phyloP scores from a whole-genome alignment of 2,797 vertebrate genomes.

The Sebastes taczanowskii region DNA sequence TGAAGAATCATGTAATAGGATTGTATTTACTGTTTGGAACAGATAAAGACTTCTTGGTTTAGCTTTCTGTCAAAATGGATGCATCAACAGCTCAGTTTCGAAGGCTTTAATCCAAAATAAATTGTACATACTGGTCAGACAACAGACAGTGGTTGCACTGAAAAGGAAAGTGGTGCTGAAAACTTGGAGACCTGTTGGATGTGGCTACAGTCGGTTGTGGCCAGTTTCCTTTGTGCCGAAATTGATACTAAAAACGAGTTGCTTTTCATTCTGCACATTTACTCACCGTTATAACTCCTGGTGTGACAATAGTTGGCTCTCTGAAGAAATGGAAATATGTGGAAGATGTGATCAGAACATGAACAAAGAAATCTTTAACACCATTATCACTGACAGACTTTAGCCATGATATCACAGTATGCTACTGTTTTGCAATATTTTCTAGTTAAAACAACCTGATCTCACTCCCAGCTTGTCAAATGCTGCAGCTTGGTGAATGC shows the following conservation, averaged over 20 bases:
- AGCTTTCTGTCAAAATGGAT: not conserved
- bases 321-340: not conserved
- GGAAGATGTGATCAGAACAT: not conserved
- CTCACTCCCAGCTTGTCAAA: fast-evolving
- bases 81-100: too few species aligned
- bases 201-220: fast-evolving
- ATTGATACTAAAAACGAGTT: fast-evolving
- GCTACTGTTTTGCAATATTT: fast-evolving
- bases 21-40: not conserved
- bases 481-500: fast-evolving
- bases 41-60: not conserved
- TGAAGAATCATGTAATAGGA: not conserved
- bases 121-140: not conserved
- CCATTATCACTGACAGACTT: too few species aligned
- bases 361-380: fast-evolving
- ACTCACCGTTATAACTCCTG: fast-evolving
- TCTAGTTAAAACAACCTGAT: too few species aligned
- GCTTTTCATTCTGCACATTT: not conserved
- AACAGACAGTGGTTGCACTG: not conserved
- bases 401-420: too few species aligned
- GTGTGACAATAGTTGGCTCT: not conserved
- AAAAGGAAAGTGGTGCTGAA: not conserved
- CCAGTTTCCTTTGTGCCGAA: not conserved
- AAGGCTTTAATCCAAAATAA: not conserved
- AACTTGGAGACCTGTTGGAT: not conserved